phyloP scores from a whole-genome alignment of 2,113 vertebrate species.

The Picathartes gymnocephalus region DNA sequence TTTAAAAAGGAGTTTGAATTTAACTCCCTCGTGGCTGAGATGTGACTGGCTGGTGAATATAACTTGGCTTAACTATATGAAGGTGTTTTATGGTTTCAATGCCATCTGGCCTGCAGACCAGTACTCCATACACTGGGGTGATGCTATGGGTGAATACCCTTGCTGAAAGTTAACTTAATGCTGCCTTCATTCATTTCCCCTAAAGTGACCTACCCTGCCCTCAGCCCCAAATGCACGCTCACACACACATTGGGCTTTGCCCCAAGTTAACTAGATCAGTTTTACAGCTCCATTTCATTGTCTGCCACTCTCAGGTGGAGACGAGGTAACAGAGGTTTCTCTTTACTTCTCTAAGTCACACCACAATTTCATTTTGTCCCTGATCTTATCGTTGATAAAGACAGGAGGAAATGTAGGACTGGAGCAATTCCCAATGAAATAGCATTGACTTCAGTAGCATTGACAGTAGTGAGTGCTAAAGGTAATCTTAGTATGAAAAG shows the following conservation, averaged over 20 bases:
- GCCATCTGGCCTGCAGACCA: neutral
- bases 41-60: neutral
- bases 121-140: neutral
- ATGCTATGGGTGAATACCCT: neutral
- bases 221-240: neutral
- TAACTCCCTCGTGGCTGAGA: slow-evolving; percentile 13
- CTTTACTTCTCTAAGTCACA: neutral
- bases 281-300: neutral
- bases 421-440: neutral
- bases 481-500: neutral
- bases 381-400: neutral
- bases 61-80: neutral
- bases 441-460: neutral
- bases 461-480: neutral
- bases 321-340: neutral
- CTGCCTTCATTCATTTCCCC: neutral
- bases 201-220: neutral
- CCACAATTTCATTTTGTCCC: neutral
- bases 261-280: neutral
- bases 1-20: neutral
- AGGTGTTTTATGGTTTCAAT: neutral
- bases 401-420: neutral
- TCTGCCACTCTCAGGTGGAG: neutral
- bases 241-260: rapidly evolving
- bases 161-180: neutral